These are phyloP conservation scores for Capromys pilorides DNA, from an alignment of 2,797 vertebrate species.

Conservation along the genomic window DNA sequence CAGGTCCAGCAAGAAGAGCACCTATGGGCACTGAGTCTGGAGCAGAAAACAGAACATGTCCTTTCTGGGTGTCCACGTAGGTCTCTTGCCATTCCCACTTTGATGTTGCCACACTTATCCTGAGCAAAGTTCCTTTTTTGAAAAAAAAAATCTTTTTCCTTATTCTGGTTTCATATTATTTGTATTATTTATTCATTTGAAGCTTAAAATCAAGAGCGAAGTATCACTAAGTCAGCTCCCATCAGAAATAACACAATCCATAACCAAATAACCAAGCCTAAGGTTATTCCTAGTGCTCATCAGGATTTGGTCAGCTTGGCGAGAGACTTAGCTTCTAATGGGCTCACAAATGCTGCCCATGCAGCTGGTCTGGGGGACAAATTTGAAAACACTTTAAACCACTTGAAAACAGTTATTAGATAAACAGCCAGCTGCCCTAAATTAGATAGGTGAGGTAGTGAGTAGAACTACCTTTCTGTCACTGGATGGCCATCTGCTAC, in stretches of 20 bases:
- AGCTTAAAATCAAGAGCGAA: constrained; percentile 11
- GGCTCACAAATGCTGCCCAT: not conserved
- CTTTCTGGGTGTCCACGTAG: not conserved
- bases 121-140: not conserved
- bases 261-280: not conserved
- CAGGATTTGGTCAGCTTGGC: not conserved
- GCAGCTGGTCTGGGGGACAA: not conserved
- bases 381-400: not conserved
- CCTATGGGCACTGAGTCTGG: too few species aligned
- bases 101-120: not conserved
- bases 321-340: not conserved
- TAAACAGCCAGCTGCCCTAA: constrained; percentile 42
- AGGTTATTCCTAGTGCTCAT: not conserved
- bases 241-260: not conserved
- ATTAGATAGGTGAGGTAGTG: constrained; percentile 17
- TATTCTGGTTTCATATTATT: constrained; percentile 11
- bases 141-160: not conserved
- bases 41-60: not conserved
- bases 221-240: not conserved
- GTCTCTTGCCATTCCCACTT: not conserved
- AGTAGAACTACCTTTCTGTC: not conserved
- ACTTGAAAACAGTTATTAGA: constrained; percentile 37
- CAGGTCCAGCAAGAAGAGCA: not conserved
- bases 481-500: constrained; percentile 37
- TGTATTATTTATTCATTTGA: not conserved